phyloP scores from a whole-genome alignment of 2,797 vertebrate genomes.

The Lateolabrax maculatus region DNA sequence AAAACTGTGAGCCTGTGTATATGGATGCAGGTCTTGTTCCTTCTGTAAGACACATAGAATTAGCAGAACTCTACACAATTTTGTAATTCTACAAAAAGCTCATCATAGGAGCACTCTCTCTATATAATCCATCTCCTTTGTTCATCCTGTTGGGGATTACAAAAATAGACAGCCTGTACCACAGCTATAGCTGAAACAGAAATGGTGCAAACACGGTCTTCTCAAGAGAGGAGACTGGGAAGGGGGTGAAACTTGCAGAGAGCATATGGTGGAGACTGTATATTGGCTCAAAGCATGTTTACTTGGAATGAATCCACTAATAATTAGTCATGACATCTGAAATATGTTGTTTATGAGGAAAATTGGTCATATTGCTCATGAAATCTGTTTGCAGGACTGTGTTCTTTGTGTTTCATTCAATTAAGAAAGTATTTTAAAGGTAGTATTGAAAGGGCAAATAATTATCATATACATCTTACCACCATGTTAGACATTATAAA shows the following conservation, averaged over 20 bases:
- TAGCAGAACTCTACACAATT: slow-evolving; percentile 41
- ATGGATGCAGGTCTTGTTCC: slow-evolving; percentile 28
- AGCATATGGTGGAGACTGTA: slow-evolving; percentile 60
- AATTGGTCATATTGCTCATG: slow-evolving; percentile 16
- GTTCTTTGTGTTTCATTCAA: slow-evolving; percentile 22
- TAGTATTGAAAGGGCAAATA: slow-evolving; percentile 2
- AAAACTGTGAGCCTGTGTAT: slow-evolving; percentile 19
- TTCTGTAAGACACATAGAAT: slow-evolving; percentile 38
- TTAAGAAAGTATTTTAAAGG: background rate
- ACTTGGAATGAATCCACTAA: slow-evolving; percentile 53
- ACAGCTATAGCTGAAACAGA: slow-evolving; percentile 55
- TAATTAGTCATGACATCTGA: slow-evolving; percentile 51
- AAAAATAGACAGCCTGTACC: slow-evolving; percentile 70
- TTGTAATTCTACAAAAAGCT: slow-evolving; percentile 65
- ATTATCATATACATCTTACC: slow-evolving; percentile 2
- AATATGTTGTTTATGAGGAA: slow-evolving; percentile 46
- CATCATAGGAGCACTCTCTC: slow-evolving; percentile 48
- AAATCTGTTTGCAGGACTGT: slow-evolving; percentile 25
- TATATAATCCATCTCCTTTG: slow-evolving; percentile 65
- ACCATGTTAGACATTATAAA: slow-evolving; percentile 1
- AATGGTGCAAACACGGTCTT: slow-evolving; percentile 59
- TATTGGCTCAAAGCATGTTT: slow-evolving; percentile 62
- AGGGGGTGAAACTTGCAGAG: slow-evolving; percentile 58
- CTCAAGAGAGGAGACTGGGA: slow-evolving; percentile 53
- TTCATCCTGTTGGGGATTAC: slow-evolving; percentile 68